Conservation (phyloP, 1,140 invertebrate species). For the Temnothorax longispinosus region DNA sequence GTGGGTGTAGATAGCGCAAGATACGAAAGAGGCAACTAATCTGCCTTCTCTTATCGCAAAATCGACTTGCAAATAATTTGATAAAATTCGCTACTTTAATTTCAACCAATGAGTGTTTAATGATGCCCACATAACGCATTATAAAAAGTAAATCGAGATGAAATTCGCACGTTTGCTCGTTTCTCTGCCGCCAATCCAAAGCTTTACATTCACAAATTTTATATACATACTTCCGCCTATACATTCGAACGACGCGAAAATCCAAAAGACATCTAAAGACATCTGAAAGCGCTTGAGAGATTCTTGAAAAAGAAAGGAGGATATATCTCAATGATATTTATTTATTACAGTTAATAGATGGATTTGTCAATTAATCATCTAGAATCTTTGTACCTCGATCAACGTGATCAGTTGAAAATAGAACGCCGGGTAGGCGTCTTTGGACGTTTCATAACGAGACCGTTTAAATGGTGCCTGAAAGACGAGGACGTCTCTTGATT, state of each 20-base stretch:
- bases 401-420: neutral
- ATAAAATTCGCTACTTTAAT: neutral
- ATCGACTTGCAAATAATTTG: neutral
- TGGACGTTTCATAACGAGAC: neutral
- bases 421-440: neutral
- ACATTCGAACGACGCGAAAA: conserved; percentile 5
- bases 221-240: conserved; percentile 4
- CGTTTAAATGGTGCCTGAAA: neutral
- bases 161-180: neutral
- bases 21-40: neutral
- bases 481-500: neutral
- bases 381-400: conserved; percentile 17
- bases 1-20: conserved; percentile 3
- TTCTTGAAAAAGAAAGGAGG: neutral
- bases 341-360: conserved; percentile 17
- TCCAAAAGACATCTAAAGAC: neutral
- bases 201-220: neutral
- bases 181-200: conserved; percentile 1
- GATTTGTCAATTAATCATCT: conserved; percentile 43
- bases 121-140: neutral
- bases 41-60: neutral
- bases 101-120: neutral
- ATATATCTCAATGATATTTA: conserved; percentile 8
- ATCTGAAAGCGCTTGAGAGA: neutral
- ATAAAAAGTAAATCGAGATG: conserved; percentile 1